Evolutionary conservation across 2,797 vertebrate genomes (phyloP), one percentile per base, ranked within the genome.

Genomic region (Betta splendens): DNA sequence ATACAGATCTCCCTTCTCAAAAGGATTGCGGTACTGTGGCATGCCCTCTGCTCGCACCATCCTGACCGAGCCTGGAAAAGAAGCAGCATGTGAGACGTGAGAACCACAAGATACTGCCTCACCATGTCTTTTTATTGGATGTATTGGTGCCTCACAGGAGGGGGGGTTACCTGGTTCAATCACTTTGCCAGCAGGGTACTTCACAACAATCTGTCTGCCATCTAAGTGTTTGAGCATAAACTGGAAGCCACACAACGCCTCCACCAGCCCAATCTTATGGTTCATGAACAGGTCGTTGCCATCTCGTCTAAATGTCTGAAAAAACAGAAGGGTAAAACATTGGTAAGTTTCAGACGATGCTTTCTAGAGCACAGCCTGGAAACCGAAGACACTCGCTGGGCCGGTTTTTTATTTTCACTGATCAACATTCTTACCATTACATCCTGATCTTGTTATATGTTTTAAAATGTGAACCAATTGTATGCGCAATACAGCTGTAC

Each of bases 1-100:
- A 69, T 94, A 98, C 38, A 99, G 89, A 69, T 99, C 96, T 32
- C 98, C 96, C 66, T 99, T 99, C 84, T 98, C 96, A 72, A 99
- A 99, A 11, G 98, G 96, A 91, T 99, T 99, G 31, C 96, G 93
- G 77, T 98, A 99, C 64, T 98, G 95, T 11, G 98, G 97, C 98
- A 99, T 99, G 16, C 97, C 98, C 83, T 99, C 98, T 32, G 94
- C 96, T 82, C 94, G 86, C 72, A 98, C 96, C 52, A 98, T 94
- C 42, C 95, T 91, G 72, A 98, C 88, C 3, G 94, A 96, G 47
- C 94, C 98, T 99, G 84, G 2, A 73, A 57, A 26, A 66, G 3
- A 71, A 2, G 9, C 0, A 56, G 5, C 0, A 0, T 1, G 49
- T 37, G 23, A 46, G n/a, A 17, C 21, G 29, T 1, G 9, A 10